A percentile compares a stretch with the other conserved stretches of the same genome.
Evolutionary conservation across 2,797 vertebrate genomes (phyloP).

Genomic region (Lepilemur septentrionalis): DNA sequence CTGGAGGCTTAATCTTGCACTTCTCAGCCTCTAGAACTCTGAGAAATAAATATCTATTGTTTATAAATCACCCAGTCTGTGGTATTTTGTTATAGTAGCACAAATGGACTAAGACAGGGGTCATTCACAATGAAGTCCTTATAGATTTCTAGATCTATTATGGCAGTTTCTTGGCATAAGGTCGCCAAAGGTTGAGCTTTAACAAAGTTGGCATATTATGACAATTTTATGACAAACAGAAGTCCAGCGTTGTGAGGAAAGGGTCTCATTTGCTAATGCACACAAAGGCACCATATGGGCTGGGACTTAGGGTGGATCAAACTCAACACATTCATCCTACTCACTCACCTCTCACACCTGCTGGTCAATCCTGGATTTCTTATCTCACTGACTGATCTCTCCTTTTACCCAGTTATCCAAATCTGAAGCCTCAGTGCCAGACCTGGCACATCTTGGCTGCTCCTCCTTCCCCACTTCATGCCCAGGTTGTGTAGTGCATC

Average conservation of each 20-base stretch:
- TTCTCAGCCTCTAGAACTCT: neutral
- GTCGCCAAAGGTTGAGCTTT: neutral
- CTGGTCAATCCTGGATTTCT: neutral
- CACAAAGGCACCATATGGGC: neutral
- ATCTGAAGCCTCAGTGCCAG: neutral
- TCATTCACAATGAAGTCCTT: neutral
- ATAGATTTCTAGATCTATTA: neutral
- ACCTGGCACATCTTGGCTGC: neutral
- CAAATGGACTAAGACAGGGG: neutral
- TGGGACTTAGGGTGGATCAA: neutral
- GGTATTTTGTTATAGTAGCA: neutral
- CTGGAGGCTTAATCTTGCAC: neutral
- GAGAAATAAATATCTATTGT: neutral
- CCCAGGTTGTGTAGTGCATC: neutral
- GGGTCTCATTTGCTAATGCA: neutral
- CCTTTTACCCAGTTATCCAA: neutral
- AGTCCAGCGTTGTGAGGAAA: neutral
- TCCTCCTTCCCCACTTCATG: neutral
- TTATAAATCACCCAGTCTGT: neutral
- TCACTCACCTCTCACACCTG: neutral
- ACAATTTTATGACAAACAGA: neutral
- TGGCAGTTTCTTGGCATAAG: neutral
- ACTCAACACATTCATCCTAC: neutral
- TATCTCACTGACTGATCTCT: neutral
- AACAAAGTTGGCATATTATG: neutral